Conservation (phyloP, 2,888 invertebrate genomes). For the Lasioglossum oenotherae region DNA sequence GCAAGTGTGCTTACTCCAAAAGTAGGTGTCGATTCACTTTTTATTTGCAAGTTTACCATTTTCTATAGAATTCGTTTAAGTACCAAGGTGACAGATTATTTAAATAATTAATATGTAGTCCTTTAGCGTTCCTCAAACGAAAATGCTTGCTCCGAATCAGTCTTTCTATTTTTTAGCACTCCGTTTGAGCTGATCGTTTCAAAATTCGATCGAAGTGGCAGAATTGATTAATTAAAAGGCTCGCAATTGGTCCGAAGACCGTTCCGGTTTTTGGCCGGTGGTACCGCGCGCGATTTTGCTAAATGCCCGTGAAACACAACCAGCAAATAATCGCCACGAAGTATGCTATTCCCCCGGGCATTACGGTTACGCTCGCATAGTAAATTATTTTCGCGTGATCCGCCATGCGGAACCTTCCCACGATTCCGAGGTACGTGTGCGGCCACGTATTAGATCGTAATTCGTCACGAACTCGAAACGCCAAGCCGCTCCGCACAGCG, state of each 20-base stretch:
- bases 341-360: constrained; percentile 51
- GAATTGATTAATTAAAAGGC: neutral
- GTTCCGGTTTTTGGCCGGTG: neutral
- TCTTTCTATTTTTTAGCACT: too few species aligned
- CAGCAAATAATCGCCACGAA: constrained; percentile 49
- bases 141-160: neutral
- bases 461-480: constrained; percentile 19
- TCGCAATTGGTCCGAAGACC: neutral
- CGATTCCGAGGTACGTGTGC: constrained; percentile 46
- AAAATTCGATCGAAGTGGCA: neutral
- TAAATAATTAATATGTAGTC: neutral
- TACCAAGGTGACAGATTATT: neutral
- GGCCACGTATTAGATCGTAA: constrained; percentile 15
- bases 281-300: neutral
- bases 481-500: too few species aligned
- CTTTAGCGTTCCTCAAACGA: neutral
- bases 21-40: too few species aligned
- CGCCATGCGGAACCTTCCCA: constrained; percentile 69
- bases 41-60: neutral
- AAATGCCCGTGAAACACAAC: constrained; percentile 18
- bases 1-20: too few species aligned
- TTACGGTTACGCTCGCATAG: constrained; percentile 57
- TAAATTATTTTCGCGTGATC: constrained; percentile 67
- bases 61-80: neutral
- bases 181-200: neutral